Conservation (phyloP, 53 echinoderm and acorn worm species). For the Echinometra lucunter region DNA sequence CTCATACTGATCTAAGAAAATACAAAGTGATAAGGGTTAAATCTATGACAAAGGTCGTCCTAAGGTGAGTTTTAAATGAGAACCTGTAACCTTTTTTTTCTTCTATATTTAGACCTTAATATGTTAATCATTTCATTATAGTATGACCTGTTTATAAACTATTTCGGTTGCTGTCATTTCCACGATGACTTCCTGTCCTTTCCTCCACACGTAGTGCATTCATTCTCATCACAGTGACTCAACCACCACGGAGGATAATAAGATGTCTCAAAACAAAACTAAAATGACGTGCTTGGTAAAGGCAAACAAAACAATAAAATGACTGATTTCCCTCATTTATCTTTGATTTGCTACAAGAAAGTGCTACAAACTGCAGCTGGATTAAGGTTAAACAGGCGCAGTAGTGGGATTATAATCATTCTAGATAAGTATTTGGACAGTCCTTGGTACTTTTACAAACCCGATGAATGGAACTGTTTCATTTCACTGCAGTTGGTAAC, state of each 20-base stretch:
- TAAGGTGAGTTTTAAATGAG: background rate
- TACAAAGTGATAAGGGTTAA: background rate
- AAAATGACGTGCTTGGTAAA: background rate
- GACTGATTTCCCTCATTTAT: constrained; percentile 32
- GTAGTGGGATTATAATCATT: background rate
- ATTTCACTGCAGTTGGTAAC: background rate
- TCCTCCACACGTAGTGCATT: background rate
- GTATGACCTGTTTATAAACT: constrained; percentile 51
- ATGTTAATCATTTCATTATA: background rate
- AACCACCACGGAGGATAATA: background rate
- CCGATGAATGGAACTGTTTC: background rate
- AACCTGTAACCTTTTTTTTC: background rate
- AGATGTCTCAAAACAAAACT: constrained; percentile 39
- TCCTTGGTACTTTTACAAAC: constrained; percentile 12
- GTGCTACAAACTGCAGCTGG: background rate
- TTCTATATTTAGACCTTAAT: background rate
- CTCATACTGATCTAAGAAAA: background rate
- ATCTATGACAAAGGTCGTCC: background rate
- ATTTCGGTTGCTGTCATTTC: constrained; percentile 11
- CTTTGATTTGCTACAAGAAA: background rate
- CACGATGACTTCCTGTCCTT: background rate
- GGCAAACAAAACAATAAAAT: background rate
- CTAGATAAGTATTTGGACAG: constrained; percentile 4
- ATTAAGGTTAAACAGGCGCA: constrained; percentile 24
- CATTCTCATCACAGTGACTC: constrained; percentile 30